These are phyloP conservation scores for Hemibagrus wyckioides DNA, from an alignment of 2,113 vertebrate species.

Conservation along the genomic window DNA sequence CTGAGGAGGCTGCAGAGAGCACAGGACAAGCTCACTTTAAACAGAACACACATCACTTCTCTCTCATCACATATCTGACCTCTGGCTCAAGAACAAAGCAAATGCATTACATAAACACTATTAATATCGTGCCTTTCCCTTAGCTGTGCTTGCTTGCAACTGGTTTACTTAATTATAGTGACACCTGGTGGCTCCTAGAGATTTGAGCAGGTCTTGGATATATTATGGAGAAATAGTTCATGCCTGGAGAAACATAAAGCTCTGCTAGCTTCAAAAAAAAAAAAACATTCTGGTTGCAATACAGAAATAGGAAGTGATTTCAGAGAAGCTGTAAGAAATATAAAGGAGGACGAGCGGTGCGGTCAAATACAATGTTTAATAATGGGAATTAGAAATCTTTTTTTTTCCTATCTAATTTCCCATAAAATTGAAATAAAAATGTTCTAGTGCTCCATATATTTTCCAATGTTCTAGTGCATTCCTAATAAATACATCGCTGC, in stretches of 20 bases:
- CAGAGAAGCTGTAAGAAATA: neutral
- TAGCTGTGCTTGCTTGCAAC: neutral
- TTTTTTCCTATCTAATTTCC: neutral
- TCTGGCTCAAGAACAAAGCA: neutral
- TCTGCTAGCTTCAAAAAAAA: neutral
- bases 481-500: too few species aligned
- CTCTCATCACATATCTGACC: neutral
- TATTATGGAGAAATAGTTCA: neutral
- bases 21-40: neutral
- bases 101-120: neutral
- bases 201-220: neutral
- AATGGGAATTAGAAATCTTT: too few species aligned
- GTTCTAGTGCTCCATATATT: too few species aligned
- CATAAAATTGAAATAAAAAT: neutral
- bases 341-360: neutral
- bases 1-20: slow-evolving; percentile 55
- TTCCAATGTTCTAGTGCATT: too few species aligned
- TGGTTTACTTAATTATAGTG: neutral
- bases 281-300: neutral
- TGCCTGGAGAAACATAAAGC: neutral
- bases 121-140: neutral
- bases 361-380: too few species aligned
- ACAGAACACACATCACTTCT: neutral
- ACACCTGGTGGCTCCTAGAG: slow-evolving; percentile 3
- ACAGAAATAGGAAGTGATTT: neutral